Conservation (phyloP, 2,888 invertebrate species). For the Anorthoa munda region DNA sequence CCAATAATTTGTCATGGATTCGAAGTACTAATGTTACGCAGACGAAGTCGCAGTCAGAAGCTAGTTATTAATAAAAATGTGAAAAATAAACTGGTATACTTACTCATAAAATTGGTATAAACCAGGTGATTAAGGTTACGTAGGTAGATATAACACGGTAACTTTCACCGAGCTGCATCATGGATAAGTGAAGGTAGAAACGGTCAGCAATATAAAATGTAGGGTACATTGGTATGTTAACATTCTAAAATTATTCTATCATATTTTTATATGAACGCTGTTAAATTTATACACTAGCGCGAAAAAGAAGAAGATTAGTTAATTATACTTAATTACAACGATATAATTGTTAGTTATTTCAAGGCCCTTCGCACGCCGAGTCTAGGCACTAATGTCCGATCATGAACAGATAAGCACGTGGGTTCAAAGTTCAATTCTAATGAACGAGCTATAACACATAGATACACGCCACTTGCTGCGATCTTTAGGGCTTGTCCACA, state of each 20-base stretch:
- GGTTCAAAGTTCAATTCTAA: conserved; percentile 28
- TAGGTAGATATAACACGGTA: not conserved
- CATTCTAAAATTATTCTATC: not conserved
- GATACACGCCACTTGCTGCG: too few species aligned
- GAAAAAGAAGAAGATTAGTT: too few species aligned
- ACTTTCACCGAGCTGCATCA: not conserved
- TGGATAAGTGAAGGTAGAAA: conserved; percentile 1
- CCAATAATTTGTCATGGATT: too few species aligned
- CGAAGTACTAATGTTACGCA: too few species aligned
- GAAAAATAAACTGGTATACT: not conserved
- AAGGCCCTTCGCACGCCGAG: not conserved
- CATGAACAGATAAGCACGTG: not conserved
- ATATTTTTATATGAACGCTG: not conserved
- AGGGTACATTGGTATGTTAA: not conserved
- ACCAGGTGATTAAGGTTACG: not conserved
- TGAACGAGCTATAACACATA: not conserved
- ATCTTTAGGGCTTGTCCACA: too few species aligned
- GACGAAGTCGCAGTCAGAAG: too few species aligned
- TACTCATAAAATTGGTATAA: not conserved
- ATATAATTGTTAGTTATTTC: not conserved
- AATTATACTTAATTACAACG: not conserved
- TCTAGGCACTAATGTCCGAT: conserved; percentile 11
- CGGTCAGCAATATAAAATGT: not conserved
- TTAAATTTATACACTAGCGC: not conserved
- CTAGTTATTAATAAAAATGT: too few species aligned